Percentiles rank a stretch among this genome's conserved stretches.
These are phyloP conservation scores for Heterohyrax brucei DNA, from an alignment of 2,797 vertebrate species.

Conservation along the genomic window DNA sequence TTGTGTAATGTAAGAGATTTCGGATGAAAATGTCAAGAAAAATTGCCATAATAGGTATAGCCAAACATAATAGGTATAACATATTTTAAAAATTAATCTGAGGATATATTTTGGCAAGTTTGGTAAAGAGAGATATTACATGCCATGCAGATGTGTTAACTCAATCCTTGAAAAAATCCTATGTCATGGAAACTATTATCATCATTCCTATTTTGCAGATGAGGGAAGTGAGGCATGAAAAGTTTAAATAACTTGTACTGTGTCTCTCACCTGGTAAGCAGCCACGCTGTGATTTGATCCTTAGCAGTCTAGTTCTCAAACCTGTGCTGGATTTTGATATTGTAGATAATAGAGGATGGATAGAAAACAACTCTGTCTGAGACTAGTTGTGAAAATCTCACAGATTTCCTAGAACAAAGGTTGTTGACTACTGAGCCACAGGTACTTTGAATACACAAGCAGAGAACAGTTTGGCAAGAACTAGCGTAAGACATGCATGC, in stretches of 20 bases:
- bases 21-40: conserved; percentile 31
- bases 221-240: neutral
- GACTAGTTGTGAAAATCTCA: conserved; percentile 31
- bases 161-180: neutral
- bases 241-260: neutral
- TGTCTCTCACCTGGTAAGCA: neutral
- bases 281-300: neutral
- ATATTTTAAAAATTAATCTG: conserved; percentile 49
- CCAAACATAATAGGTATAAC: neutral
- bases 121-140: conserved; percentile 19
- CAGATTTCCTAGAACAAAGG: neutral
- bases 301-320: neutral
- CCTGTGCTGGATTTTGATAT: conserved; percentile 1
- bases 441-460: neutral
- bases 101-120: conserved; percentile 14
- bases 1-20: neutral
- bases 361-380: conserved; percentile 45
- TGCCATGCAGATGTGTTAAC: neutral
- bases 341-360: neutral
- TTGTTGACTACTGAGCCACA: neutral
- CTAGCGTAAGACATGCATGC: neutral
- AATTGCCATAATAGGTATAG: conserved; percentile 25
- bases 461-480: conserved; percentile 36
- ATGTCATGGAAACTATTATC: neutral
- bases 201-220: neutral